A percentile compares a stretch with the other conserved stretches of the same genome.
Conservation (phyloP, 2,888 invertebrate genomes). For the Carpatolechia fugitivella region DNA sequence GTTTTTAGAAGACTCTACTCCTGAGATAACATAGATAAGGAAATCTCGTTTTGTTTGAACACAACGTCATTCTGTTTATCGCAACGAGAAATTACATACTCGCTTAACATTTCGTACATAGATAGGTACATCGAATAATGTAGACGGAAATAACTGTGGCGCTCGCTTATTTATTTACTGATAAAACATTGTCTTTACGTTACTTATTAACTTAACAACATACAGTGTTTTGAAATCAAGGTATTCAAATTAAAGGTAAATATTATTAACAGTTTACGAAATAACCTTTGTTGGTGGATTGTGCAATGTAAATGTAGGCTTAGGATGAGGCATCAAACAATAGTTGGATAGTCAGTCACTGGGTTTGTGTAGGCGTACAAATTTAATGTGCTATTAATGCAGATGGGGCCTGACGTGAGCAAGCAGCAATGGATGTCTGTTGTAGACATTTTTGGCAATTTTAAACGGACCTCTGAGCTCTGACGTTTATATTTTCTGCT, state of each 20-base stretch:
- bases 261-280: neutral
- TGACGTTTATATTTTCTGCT: neutral
- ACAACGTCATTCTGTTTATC: slow-evolving; percentile 36
- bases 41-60: slow-evolving; percentile 24
- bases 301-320: neutral
- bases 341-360: slow-evolving; percentile 16
- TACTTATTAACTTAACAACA: no score
- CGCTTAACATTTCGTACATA: slow-evolving; percentile 20
- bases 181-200: neutral
- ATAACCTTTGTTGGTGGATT: neutral
- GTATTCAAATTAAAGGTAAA: neutral
- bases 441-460: slow-evolving; percentile 16
- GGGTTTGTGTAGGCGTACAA: slow-evolving; percentile 17
- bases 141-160: slow-evolving; percentile 13
- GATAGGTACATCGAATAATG: neutral
- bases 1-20: slow-evolving; percentile 28
- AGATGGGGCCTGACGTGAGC: slow-evolving; percentile 22
- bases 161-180: neutral
- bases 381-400: slow-evolving; percentile 19
- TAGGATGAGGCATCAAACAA: slow-evolving; percentile 4
- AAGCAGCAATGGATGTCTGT: slow-evolving; percentile 18
- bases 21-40: slow-evolving; percentile 25
- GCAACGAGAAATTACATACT: slow-evolving; percentile 27
- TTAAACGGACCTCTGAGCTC: neutral
- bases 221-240: no score